Evolutionary conservation across 2,797 vertebrate species (phyloP).

Genomic region (Pantherophis vulpinus): DNA sequence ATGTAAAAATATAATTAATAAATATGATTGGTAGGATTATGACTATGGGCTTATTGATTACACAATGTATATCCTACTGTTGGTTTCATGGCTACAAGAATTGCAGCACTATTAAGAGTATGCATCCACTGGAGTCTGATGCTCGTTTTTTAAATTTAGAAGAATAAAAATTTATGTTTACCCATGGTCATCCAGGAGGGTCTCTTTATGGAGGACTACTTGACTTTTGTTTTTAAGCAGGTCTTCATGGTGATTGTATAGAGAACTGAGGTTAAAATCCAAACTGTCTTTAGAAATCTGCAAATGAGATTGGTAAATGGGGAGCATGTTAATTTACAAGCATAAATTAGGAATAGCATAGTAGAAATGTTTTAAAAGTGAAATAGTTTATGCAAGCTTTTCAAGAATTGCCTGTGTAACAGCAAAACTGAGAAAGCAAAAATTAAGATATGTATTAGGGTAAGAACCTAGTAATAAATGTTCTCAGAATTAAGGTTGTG

Average conservation of each 20-base stretch:
- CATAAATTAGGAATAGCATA: background rate
- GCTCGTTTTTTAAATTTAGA: background rate
- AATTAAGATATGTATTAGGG: background rate
- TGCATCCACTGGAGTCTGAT: background rate
- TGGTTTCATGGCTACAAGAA: background rate
- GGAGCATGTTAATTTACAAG: background rate
- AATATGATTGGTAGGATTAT: background rate
- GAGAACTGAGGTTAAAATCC: slow-evolving; percentile 77
- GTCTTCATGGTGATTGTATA: slow-evolving; percentile 79
- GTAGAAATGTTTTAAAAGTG: background rate
- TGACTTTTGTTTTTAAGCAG: slow-evolving; percentile 73
- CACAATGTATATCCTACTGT: background rate
- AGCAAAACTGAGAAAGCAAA: background rate
- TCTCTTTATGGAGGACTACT: slow-evolving; percentile 73
- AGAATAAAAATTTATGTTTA: slow-evolving; percentile 40
- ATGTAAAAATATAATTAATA: background rate
- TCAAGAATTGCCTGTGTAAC: background rate
- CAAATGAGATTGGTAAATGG: background rate
- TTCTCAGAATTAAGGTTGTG: background rate
- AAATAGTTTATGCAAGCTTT: background rate
- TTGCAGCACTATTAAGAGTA: background rate
- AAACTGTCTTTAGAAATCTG: slow-evolving; percentile 78
- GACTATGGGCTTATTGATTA: background rate
- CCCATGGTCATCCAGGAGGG: slow-evolving; percentile 61
- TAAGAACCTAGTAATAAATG: background rate